Percentiles rank a stretch among this genome's conserved stretches.
Conservation (phyloP, 2,888 invertebrate genomes). For the Platycnemis pennipes region DNA sequence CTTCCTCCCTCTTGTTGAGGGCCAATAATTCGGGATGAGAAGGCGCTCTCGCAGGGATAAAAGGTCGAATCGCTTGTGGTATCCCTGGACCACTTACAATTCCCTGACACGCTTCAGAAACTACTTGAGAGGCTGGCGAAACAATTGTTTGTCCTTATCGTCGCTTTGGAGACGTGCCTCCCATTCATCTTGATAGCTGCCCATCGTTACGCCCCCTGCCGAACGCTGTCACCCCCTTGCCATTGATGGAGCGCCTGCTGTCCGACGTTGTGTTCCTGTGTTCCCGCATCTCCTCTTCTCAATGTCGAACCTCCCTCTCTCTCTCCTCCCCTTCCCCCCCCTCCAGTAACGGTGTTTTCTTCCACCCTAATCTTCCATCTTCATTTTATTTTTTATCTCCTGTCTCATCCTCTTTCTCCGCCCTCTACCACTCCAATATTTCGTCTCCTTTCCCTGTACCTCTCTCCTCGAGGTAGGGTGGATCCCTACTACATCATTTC, state of each 20-base stretch:
- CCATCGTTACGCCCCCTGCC: not conserved
- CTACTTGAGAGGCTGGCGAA: not conserved
- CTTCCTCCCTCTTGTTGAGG: not conserved
- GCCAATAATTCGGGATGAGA: not conserved
- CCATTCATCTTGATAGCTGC: slow-evolving; percentile 1
- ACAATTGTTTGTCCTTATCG: slow-evolving; percentile 28
- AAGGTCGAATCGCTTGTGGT: not conserved
- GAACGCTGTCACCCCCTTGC: not conserved
- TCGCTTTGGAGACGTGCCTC: not conserved
- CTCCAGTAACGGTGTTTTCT: not conserved
- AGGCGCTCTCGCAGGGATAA: not conserved
- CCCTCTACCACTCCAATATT: not conserved
- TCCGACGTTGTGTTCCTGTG: not conserved
- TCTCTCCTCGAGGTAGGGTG: not conserved
- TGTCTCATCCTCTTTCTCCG: not conserved
- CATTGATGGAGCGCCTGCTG: not conserved
- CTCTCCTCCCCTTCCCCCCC: not conserved
- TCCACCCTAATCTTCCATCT: not conserved
- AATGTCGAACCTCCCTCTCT: not conserved
- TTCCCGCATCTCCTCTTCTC: not conserved
- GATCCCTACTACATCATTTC: no score
- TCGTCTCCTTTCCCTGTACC: not conserved
- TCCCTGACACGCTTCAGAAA: not conserved
- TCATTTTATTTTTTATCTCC: not conserved
- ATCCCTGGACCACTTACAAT: not conserved